Evolutionary conservation across 1,140 invertebrate genomes (phyloP), one percentile per base, ranked within the genome.

Genomic region (Homarus americanus): DNA sequence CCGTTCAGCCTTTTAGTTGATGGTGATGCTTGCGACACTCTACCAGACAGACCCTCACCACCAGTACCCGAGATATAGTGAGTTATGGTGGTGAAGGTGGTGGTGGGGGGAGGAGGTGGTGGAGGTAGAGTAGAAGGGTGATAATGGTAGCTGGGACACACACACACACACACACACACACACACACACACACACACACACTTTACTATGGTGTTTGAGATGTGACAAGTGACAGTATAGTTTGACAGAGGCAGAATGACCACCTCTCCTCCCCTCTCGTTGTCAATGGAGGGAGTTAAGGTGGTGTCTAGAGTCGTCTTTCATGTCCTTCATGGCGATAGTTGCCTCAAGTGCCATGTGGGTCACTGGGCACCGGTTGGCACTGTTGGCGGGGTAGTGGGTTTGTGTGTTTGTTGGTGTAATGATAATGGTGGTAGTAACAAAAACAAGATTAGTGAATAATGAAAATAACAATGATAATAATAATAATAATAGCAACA

Each of bases 281-380:
- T 80, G 41, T 80, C 78, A 80, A 80, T 80, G 78, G 78, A 34
- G 20, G 78, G 7, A 24, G 53, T 44, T 80, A 53, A 53, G 28
- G 41, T 80, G 15, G 53, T 53, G 78, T 80, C 78, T 80, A 28
- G 41, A 80, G 78, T 80, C n/a, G n/a, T 17, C 78, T 80, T 53
- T 80, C 41, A 80, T 5, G n/a, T 24, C 78, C 78, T 44, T 80
- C 78, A 58, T 80, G 41, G 32, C 38, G n/a, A 9, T 53, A 17
- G 34, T 80, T 32, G 44, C 0, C n/a, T 32, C 12, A 80, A 80
- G 78, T 80, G 41, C 78, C 78, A 80, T 80, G 78, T 53, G 78
- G 78, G 78, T 38, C 4, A n/a, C 17, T 15, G 53, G 53, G 53
- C 17, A 20, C 10, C 12, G 53, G 24, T 17, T 58, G 53, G 53